phyloP scores from a whole-genome alignment of 2,888 invertebrate species.

The Orthosia cruda region DNA sequence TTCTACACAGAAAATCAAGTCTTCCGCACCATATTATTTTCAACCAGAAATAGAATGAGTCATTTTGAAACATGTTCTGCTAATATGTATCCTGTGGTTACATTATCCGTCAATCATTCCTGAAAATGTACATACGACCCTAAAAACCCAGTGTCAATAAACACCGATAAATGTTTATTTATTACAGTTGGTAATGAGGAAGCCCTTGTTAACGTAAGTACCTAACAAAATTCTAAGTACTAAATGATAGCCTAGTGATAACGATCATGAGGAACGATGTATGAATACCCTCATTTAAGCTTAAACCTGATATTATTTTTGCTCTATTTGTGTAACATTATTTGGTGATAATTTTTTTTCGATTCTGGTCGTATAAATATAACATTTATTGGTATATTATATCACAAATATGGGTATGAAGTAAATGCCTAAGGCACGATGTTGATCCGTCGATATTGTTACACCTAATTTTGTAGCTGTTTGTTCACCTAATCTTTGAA shows the following conservation, averaged over 20 bases:
- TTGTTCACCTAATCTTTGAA: constrained; percentile 27
- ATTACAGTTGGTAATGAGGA: not conserved
- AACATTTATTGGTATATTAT: constrained; percentile 10
- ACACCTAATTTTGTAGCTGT: constrained; percentile 6
- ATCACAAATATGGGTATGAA: constrained; percentile 1
- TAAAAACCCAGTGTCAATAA: constrained; percentile 3
- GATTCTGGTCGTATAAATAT: not conserved
- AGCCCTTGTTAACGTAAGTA: constrained; percentile 11
- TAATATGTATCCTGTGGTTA: constrained; percentile 14
- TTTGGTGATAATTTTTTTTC: constrained; percentile 14
- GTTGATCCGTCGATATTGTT: too few species aligned
- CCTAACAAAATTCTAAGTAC: constrained; percentile 10
- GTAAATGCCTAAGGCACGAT: not conserved
- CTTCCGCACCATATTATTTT: constrained; percentile 1
- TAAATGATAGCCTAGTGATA: constrained; percentile 5
- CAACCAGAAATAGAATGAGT: not conserved
- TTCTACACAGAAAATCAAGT: constrained; percentile 10
- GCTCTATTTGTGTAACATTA: constrained; percentile 3
- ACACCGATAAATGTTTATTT: constrained; percentile 3
- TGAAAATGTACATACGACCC: not conserved
- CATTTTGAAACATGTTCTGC: not conserved
- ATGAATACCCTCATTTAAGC: not conserved
- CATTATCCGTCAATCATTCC: not conserved
- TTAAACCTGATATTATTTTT: not conserved
- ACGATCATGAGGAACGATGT: constrained; percentile 3